Evolutionary conservation across 2,113 vertebrate genomes (phyloP).

Genomic region (Mesitornis unicolor): DNA sequence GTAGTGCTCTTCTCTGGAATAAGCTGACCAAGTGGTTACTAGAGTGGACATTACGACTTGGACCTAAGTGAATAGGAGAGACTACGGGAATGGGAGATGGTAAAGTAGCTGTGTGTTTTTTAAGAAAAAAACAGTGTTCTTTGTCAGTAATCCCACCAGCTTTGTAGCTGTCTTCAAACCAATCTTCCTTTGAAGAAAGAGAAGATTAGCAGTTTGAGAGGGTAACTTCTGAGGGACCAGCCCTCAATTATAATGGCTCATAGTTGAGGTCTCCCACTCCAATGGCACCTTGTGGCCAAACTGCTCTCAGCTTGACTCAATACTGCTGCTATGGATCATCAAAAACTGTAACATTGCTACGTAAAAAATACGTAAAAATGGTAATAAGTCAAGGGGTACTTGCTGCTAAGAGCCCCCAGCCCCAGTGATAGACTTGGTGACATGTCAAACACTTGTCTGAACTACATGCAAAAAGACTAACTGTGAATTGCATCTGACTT

Average conservation of each 20-base stretch:
- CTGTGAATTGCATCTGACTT: neutral
- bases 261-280: neutral
- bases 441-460: neutral
- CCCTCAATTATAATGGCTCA: fast-evolving
- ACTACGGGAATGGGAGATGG: neutral
- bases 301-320: neutral
- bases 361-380: neutral
- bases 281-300: neutral
- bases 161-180: neutral
- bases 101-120: neutral
- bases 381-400: neutral
- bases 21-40: neutral
- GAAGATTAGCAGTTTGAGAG: neutral
- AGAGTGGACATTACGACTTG: neutral
- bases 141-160: neutral
- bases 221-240: neutral
- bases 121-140: neutral
- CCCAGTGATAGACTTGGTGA: neutral
- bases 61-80: neutral
- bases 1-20: neutral
- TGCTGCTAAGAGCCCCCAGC: neutral
- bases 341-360: neutral
- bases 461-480: neutral
- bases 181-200: neutral
- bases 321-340: neutral